Percentiles rank a stretch among this genome's conserved stretches.
These are phyloP conservation scores for Caenorhabditis latens DNA, from an alignment of 1,140 invertebrate species.

Conservation along the genomic window DNA sequence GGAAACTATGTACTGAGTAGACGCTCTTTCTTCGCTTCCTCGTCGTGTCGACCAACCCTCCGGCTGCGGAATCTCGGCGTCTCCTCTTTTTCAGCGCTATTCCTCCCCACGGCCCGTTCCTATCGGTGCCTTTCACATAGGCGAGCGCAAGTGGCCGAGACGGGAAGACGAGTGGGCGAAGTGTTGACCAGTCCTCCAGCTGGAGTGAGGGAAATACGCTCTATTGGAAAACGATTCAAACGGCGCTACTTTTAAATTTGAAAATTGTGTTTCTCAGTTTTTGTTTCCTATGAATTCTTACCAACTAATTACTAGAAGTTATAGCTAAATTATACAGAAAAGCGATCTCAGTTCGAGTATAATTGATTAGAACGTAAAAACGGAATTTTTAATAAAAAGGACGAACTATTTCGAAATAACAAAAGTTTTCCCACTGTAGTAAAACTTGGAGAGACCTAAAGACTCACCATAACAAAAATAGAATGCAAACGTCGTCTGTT, in stretches of 20 bases:
- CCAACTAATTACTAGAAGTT: too few species aligned
- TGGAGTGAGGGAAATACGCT: not conserved
- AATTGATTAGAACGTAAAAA: too few species aligned
- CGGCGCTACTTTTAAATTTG: slow-evolving; percentile 11
- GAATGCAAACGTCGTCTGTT: not conserved
- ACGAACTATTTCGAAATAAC: not conserved
- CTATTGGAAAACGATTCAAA: not conserved
- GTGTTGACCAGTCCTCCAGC: slow-evolving; percentile 1
- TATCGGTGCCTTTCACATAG: slow-evolving; percentile 45
- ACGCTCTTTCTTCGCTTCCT: not conserved
- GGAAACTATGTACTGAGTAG: slow-evolving; percentile 12
- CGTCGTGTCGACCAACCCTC: slow-evolving; percentile 28
- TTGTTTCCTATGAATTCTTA: not conserved
- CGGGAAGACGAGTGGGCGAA: slow-evolving; percentile 3
- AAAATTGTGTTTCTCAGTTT: not conserved
- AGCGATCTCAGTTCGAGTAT: too few species aligned
- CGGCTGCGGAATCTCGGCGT: slow-evolving; percentile 20
- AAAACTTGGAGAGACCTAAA: not conserved
- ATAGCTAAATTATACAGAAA: too few species aligned
- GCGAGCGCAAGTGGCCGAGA: slow-evolving; percentile 45
- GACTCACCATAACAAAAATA: not conserved
- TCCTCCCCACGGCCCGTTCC: slow-evolving; percentile 17
- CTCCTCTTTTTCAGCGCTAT: not conserved
- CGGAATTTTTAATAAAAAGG: too few species aligned
- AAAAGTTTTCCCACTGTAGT: not conserved